These are phyloP conservation scores for Temnothorax unifasciatus DNA, from an alignment of 2,888 invertebrate species.

Conservation along the genomic window DNA sequence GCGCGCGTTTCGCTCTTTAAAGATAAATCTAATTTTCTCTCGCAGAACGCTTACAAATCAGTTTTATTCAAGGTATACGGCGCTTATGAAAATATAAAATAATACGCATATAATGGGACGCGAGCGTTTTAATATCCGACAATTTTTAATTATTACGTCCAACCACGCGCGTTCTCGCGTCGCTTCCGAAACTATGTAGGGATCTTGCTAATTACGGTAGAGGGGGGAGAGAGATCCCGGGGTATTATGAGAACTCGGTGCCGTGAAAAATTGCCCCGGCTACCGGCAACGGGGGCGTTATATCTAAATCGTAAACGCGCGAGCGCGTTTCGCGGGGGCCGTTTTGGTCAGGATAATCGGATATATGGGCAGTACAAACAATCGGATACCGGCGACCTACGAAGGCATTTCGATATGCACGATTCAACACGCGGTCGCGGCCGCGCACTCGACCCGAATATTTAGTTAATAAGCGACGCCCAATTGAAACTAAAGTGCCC, in stretches of 20 bases:
- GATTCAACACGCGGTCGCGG: conserved; percentile 38
- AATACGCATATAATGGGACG: conserved; percentile 24
- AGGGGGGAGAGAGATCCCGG: neutral
- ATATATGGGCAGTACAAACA: conserved; percentile 38
- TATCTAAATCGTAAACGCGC: conserved; percentile 19
- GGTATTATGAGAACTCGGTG: conserved; percentile 21
- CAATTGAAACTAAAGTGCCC: conserved; percentile 56
- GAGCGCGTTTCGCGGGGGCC: conserved; percentile 6
- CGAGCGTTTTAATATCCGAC: conserved; percentile 45
- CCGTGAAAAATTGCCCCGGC: conserved; percentile 26
- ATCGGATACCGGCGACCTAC: conserved; percentile 28
- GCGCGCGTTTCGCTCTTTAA: conserved; percentile 2
- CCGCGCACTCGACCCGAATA: conserved; percentile 55
- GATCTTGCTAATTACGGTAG: conserved; percentile 23
- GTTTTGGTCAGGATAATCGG: conserved; percentile 28
- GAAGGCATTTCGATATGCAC: conserved; percentile 28
- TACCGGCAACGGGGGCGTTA: neutral
- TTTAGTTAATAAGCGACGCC: conserved; percentile 56
- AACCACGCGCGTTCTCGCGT: conserved; percentile 28
- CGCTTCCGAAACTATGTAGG: conserved; percentile 14
- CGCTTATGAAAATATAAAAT: conserved; percentile 33
- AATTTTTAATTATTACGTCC: conserved; percentile 49
- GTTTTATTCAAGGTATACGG: conserved; percentile 24
- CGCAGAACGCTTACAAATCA: conserved; percentile 22
- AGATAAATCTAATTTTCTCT: conserved; percentile 27